Conservation (phyloP, 2,888 invertebrate species). For the Tipula helvola region DNA sequence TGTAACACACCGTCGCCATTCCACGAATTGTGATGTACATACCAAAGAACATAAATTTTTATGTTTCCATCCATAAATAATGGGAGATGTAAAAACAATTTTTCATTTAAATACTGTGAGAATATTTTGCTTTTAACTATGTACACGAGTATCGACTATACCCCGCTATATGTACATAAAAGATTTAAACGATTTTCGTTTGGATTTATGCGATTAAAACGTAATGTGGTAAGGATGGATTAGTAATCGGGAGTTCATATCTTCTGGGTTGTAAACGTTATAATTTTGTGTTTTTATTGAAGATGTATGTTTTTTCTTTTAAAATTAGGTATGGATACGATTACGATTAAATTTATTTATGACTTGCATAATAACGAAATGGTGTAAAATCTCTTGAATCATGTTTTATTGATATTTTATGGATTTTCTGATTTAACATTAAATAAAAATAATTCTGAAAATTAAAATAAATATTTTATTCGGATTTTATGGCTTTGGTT, state of each 20-base stretch:
- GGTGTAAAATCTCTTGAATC: neutral
- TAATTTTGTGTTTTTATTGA: neutral
- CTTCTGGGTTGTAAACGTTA: neutral
- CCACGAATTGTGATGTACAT: neutral
- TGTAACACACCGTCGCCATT: neutral
- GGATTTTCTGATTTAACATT: neutral
- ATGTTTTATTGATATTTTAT: neutral
- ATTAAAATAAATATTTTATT: neutral
- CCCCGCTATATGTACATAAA: neutral
- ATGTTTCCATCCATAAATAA: neutral
- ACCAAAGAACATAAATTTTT: neutral
- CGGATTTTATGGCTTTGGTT: neutral
- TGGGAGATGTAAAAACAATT: neutral
- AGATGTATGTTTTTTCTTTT: neutral
- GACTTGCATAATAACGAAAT: neutral
- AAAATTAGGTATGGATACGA: neutral
- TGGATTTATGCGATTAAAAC: neutral
- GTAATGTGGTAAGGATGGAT: neutral
- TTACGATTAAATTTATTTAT: neutral
- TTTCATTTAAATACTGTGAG: neutral
- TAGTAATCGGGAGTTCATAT: neutral
- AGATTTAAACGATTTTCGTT: neutral
- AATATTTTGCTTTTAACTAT: neutral
- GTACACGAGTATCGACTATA: neutral
- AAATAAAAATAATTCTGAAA: neutral